A percentile compares a stretch with the other conserved stretches of the same genome.
These are phyloP conservation scores for Gambusia yucatana DNA, from an alignment of 2,797 vertebrate genomes.

Conservation along the genomic window DNA sequence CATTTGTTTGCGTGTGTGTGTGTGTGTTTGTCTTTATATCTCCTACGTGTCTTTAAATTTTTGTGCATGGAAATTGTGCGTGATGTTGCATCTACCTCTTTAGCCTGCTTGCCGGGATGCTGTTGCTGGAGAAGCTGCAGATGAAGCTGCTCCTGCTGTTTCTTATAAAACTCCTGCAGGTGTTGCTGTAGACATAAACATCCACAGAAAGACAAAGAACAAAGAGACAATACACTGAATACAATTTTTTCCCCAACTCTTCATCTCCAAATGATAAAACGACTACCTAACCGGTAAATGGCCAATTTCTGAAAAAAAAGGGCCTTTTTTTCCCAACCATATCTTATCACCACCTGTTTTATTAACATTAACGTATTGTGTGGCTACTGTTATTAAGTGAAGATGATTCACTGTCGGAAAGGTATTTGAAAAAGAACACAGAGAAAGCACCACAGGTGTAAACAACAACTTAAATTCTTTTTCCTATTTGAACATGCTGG, in stretches of 20 bases:
- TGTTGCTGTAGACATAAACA: conserved; percentile 90
- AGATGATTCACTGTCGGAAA: background rate
- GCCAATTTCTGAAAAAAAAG: background rate
- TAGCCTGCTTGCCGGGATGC: conserved; percentile 93
- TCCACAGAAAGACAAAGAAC: conserved; percentile 24
- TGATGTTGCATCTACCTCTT: conserved; percentile 85
- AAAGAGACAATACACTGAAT: background rate
- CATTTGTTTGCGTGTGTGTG: background rate
- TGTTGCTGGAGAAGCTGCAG: conserved; percentile 99
- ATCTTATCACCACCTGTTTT: background rate
- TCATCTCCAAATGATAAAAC: background rate
- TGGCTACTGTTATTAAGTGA: background rate
- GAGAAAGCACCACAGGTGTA: background rate
- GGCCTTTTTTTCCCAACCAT: too few species aligned
- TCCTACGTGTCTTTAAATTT: conserved; percentile 1
- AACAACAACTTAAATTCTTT: background rate
- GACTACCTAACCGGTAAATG: too few species aligned
- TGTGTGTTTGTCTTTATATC: background rate
- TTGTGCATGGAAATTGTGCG: background rate
- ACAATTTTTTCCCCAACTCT: conserved; percentile 1
- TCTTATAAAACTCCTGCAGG: conserved; percentile 99
- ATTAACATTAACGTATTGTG: background rate
- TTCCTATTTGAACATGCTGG: background rate
- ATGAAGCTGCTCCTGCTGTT: conserved; percentile 99
- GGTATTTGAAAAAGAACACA: background rate